Evolutionary conservation across 2,888 invertebrate species (phyloP).

Genomic region (Amiota mariae): DNA sequence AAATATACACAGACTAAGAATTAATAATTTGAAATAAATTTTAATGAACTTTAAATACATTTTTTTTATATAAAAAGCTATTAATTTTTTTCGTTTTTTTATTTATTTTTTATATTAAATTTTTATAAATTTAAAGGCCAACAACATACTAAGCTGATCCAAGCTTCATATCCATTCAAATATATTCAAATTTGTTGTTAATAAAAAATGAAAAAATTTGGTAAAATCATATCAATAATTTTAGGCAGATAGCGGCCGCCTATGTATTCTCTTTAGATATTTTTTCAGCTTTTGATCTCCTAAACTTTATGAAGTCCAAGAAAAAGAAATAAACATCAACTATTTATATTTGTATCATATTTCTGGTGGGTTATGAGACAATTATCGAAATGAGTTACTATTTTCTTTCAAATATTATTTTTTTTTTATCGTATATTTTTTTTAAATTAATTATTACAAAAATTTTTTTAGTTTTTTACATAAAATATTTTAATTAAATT

Average conservation of each 20-base stretch:
- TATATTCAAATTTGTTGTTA: too few species aligned
- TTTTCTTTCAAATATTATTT: background rate
- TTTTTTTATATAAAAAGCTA: constrained; percentile 50
- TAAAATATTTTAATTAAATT: constrained; percentile 4
- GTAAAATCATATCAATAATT: too few species aligned
- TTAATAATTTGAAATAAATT: constrained; percentile 38
- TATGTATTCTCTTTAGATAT: too few species aligned
- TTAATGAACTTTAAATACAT: constrained; percentile 30
- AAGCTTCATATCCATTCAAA: too few species aligned
- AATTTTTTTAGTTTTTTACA: constrained; percentile 31
- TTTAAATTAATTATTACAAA: constrained; percentile 15
- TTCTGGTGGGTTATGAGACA: constrained; percentile 5
- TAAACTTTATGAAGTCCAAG: too few species aligned
- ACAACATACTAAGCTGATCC: constrained; percentile 33
- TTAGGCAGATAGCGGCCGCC: too few species aligned
- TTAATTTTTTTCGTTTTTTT: constrained; percentile 33
- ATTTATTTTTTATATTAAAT: constrained; percentile 23
- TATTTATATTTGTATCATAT: background rate
- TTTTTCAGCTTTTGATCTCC: too few species aligned
- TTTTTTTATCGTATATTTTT: background rate
- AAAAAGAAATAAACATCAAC: background rate
- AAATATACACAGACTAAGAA: constrained; percentile 53
- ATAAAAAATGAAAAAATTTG: too few species aligned
- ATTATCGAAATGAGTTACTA: background rate
- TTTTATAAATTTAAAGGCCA: constrained; percentile 51